Evolutionary conservation across 2,888 invertebrate species (phyloP).

Genomic region (Acronicta aceris): DNA sequence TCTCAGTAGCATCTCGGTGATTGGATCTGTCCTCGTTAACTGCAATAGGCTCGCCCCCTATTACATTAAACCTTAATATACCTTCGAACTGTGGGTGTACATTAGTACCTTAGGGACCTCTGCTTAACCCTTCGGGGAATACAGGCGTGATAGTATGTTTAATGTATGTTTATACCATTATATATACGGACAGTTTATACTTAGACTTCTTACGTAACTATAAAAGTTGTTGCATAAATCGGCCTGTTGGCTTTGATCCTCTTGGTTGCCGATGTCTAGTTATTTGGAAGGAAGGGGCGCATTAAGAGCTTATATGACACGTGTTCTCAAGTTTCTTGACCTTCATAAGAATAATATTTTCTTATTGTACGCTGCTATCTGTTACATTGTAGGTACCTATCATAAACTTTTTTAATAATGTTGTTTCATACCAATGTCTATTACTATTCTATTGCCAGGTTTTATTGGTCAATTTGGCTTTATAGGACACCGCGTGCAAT

Average conservation of each 20-base stretch:
- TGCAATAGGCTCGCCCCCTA: no score
- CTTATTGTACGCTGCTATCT: conserved; percentile 20
- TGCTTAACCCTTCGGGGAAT: no score
- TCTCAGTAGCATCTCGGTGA: no score
- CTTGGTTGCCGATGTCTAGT: conserved; percentile 20
- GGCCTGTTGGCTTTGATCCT: no score
- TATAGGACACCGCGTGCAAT: conserved; percentile 51
- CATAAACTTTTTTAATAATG: conserved; percentile 57
- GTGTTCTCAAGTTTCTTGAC: conserved; percentile 30
- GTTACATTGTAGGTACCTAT: conserved; percentile 26
- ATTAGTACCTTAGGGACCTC: no score
- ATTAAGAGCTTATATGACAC: conserved; percentile 8
- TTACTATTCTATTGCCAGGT: conserved; percentile 51
- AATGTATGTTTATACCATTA: no score
- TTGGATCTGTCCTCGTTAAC: no score
- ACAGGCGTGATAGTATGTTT: no score
- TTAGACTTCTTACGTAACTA: no score
- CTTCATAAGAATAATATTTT: conserved; percentile 26
- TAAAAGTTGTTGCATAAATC: conserved; percentile 8
- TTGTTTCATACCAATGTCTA: conserved; percentile 45
- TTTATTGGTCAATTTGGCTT: conserved; percentile 53
- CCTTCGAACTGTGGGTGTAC: no score
- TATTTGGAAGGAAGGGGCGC: conserved; percentile 37
- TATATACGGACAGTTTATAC: no score
- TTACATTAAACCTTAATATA: no score